Conservation (phyloP, 35 echinoderm and acorn worm genomes). For the Anneissia japonica region DNA sequence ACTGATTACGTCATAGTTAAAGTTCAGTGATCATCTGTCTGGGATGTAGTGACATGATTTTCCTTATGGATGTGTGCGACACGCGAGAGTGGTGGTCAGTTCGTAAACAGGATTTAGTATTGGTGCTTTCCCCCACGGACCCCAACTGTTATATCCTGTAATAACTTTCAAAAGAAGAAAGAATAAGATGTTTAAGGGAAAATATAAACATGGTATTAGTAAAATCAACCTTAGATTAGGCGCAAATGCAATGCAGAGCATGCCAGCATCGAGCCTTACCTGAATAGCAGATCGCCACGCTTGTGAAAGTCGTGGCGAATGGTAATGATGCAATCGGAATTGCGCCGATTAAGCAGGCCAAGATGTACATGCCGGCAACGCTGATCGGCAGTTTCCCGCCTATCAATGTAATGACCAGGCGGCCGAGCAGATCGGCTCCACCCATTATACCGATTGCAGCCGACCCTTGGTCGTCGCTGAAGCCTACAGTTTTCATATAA, state of each 20-base stretch:
- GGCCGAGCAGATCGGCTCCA: not conserved
- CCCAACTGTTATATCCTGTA: not conserved
- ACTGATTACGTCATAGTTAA: not conserved
- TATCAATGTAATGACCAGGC: not conserved
- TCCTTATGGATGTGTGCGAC: not conserved
- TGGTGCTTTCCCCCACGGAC: not conserved
- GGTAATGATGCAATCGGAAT: not conserved
- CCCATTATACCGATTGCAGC: not conserved
- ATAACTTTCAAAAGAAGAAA: not conserved
- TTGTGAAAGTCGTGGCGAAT: not conserved
- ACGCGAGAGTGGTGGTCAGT: not conserved
- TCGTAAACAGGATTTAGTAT: not conserved
- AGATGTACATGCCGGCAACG: not conserved
- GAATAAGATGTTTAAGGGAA: not conserved
- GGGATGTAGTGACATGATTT: not conserved
- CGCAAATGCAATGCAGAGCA: not conserved
- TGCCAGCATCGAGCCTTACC: not conserved
- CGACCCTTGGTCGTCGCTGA: not conserved
- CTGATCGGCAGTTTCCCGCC: not conserved
- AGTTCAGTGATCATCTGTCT: not conserved
- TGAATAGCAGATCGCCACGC: not conserved
- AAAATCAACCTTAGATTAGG: not conserved
- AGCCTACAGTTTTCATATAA: not conserved
- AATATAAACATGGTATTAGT: not conserved
- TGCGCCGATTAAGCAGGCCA: not conserved